Conservation (phyloP, 2,888 invertebrate species). For the Mellilla xanthometata region DNA sequence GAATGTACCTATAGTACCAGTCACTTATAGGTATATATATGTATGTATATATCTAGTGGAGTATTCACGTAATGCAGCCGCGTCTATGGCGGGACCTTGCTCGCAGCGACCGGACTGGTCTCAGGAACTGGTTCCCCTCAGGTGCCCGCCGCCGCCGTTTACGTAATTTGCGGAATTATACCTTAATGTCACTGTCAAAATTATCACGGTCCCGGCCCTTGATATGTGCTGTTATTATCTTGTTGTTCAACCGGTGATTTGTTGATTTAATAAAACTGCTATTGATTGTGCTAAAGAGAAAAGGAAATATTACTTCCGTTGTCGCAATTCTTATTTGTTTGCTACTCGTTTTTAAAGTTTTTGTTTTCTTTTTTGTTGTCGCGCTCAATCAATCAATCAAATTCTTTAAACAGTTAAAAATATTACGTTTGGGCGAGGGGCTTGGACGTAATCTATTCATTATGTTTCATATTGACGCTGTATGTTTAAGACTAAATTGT, state of each 20-base stretch:
- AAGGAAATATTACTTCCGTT: slow-evolving; percentile 15
- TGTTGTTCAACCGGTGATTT: background rate
- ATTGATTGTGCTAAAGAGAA: slow-evolving; percentile 1
- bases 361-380: too few relatives aligned
- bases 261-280: slow-evolving; percentile 1
- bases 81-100: slow-evolving; percentile 71
- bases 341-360: background rate
- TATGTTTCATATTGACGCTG: too few relatives aligned
- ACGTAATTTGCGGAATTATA: slow-evolving; percentile 55
- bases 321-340: background rate
- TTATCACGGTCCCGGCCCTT: slow-evolving; percentile 25
- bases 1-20: too few relatives aligned
- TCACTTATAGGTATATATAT: too few relatives aligned
- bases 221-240: slow-evolving; percentile 13
- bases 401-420: too few relatives aligned
- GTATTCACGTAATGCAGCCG: slow-evolving; percentile 27
- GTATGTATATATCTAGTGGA: background rate
- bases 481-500: too few relatives aligned
- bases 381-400: too few relatives aligned
- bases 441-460: too few relatives aligned
- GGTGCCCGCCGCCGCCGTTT: slow-evolving; percentile 46
- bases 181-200: slow-evolving; percentile 43
- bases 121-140: slow-evolving; percentile 53
- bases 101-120: slow-evolving; percentile 61
- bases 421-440: too few relatives aligned